A percentile compares a stretch with the other conserved stretches of the same genome.
These are phyloP conservation scores for Poeciliopsis presidionis DNA, from an alignment of 2,797 vertebrate genomes.

Conservation along the genomic window DNA sequence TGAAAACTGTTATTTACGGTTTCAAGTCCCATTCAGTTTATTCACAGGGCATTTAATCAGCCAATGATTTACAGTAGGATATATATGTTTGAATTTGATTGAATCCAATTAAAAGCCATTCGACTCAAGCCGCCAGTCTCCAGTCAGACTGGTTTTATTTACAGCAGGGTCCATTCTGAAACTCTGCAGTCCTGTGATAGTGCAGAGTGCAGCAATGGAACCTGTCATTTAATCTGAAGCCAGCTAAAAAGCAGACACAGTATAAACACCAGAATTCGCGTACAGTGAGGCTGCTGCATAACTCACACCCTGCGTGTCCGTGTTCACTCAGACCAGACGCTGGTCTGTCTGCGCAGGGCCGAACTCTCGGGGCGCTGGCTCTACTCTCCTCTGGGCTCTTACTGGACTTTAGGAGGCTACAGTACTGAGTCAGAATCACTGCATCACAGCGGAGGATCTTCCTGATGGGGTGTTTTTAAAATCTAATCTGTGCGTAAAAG, in stretches of 20 bases:
- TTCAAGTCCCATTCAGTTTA: neutral
- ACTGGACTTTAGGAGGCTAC: neutral
- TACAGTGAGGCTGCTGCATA: slow-evolving; percentile 3
- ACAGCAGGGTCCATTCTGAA: neutral
- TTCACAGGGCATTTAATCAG: neutral
- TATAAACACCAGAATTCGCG: neutral
- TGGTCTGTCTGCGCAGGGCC: neutral
- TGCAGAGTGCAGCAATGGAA: slow-evolving; percentile 3
- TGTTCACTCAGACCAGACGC: neutral
- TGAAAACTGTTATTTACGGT: neutral
- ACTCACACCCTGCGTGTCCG: slow-evolving; percentile 5
- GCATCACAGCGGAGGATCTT: neutral
- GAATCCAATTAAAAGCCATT: neutral
- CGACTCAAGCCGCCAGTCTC: neutral
- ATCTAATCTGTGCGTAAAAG: neutral
- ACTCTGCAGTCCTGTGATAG: neutral
- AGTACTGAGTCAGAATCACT: neutral
- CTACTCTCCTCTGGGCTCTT: neutral
- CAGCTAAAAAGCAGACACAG: neutral
- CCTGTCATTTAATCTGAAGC: neutral
- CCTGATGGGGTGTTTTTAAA: neutral
- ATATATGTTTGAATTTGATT: neutral
- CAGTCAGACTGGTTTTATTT: neutral
- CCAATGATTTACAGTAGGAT: neutral
- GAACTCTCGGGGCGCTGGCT: neutral